Evolutionary conservation across 1,140 invertebrate species (phyloP).

Genomic region (Meloidogyne floridensis): DNA sequence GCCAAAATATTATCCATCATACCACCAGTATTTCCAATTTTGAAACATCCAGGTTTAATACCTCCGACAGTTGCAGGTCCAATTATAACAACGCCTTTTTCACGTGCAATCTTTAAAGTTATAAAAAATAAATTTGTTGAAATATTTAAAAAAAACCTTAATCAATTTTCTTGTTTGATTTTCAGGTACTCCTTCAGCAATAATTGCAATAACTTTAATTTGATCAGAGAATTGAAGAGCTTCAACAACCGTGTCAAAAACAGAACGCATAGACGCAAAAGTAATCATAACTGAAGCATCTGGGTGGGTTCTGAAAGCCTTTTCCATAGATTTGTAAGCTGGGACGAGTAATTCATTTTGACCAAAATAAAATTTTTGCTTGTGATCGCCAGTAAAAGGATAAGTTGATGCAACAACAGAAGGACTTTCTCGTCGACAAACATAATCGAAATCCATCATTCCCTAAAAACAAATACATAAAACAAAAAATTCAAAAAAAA

Average conservation of each 20-base stretch:
- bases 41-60: constrained; percentile 97
- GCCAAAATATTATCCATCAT: constrained; percentile 99
- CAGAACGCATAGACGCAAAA: constrained; percentile 94
- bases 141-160: constrained; percentile 67
- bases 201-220: constrained; percentile 92
- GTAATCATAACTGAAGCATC: constrained; percentile 96
- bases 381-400: constrained; percentile 97
- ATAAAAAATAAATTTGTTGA: background rate
- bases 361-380: constrained; percentile 99
- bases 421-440: constrained; percentile 82
- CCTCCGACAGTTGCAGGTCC: constrained; percentile 92
- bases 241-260: constrained; percentile 94
- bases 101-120: constrained; percentile 72
- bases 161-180: constrained; percentile 94
- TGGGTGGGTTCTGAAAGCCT: constrained; percentile 90
- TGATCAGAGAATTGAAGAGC: constrained; percentile 82
- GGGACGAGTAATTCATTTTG: constrained; percentile 94
- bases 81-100: constrained; percentile 83
- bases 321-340: constrained; percentile 95
- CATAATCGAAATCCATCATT: constrained; percentile 99
- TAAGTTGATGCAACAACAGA: constrained; percentile 92
- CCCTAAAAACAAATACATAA: constrained; percentile 63
- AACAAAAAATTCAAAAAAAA: constrained; percentile 32
- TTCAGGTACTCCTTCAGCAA: constrained; percentile 93
- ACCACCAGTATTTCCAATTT: constrained; percentile 97